Base-by-base conservation (phyloP, 2,797 vertebrate species). In the Orientallactaga sibirica region DNA sequence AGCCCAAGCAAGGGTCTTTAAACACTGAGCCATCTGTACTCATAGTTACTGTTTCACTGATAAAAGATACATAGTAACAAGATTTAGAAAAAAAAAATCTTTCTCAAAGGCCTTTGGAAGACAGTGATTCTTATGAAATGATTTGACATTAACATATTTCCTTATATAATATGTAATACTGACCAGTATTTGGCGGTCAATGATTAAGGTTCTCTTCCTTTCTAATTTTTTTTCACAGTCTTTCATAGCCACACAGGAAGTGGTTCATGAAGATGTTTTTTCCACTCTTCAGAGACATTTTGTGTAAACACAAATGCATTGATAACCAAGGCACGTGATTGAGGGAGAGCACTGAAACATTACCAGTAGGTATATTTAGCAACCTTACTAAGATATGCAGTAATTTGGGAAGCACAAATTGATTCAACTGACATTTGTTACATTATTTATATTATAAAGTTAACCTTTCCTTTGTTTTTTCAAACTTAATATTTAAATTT, bases 71-170 rank as follows among this genome's bases (percentile, higher is more conserved):
- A 91, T 66, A 79, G 91, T 58, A 58, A 58, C 55, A 58, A 58
- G 55, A 58, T 58, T 58, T 58, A 58, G 48, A 58, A 58, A 58
- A 75, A 77, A n/a, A 19, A 55, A 16, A 76, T 81, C 12, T 64
- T 20, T 93, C 77, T 22, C 61, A 80, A 90, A n/a, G 25, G 3
- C 67, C 22, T 92, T 88, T 91, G 41, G 58, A 92, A 89, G 55
- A 86, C 29, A 41, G 66, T 14, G 18, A 85, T 82, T 79, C 55
- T 7, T 2, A 52, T 82, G 18, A 61, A 86, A 37, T 80, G 37
- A 16, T 55, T 52, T 95, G 80, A 93, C 73, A 48, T 33, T 95
- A 94, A 88, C 61, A 71, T 64, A 83, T 19, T 92, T 95, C 70
- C 78, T 92, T 33, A 27, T 29, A 52, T 27, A 88, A 43, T 43